Conservation (phyloP, 2,113 vertebrate species). For the Tonatia bakeri region DNA sequence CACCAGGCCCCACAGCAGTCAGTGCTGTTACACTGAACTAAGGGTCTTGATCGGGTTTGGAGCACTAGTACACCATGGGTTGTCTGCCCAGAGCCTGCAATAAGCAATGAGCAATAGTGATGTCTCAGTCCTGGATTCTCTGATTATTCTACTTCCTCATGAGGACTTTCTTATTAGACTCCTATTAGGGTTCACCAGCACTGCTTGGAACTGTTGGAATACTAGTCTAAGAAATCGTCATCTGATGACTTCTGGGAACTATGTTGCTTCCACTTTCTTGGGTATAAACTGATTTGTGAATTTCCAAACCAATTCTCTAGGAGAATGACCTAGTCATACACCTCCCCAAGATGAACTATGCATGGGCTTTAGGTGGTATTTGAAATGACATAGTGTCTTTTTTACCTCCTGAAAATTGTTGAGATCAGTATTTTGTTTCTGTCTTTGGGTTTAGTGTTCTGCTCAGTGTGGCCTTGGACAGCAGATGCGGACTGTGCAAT, state of each 20-base stretch:
- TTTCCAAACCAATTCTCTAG: not conserved
- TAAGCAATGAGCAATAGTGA: not conserved
- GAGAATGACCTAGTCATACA: not conserved
- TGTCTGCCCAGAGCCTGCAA: not conserved
- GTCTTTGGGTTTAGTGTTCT: conserved; percentile 87
- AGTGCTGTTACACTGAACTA: not conserved
- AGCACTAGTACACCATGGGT: not conserved
- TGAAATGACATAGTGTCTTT: not conserved
- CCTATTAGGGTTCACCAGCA: not conserved
- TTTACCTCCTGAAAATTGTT: not conserved
- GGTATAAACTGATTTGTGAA: not conserved
- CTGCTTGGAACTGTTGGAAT: conserved; percentile 2
- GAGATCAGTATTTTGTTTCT: conserved; percentile 25
- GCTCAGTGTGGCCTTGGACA: conserved; percentile 97
- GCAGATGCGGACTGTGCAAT: conserved; percentile 95
- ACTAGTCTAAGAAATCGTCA: not conserved
- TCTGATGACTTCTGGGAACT: not conserved
- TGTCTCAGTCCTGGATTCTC: not conserved
- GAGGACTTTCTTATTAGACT: not conserved
- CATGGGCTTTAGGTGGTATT: not conserved
- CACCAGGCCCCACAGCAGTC: not conserved
- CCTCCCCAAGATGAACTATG: not conserved
- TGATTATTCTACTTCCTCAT: not conserved
- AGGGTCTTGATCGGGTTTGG: not conserved
- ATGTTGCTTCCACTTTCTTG: conserved; percentile 22